A percentile compares a stretch with the other conserved stretches of the same genome.
These are phyloP conservation scores for Brachionus rubens DNA, from an alignment of 1,140 invertebrate species.

Conservation along the genomic window DNA sequence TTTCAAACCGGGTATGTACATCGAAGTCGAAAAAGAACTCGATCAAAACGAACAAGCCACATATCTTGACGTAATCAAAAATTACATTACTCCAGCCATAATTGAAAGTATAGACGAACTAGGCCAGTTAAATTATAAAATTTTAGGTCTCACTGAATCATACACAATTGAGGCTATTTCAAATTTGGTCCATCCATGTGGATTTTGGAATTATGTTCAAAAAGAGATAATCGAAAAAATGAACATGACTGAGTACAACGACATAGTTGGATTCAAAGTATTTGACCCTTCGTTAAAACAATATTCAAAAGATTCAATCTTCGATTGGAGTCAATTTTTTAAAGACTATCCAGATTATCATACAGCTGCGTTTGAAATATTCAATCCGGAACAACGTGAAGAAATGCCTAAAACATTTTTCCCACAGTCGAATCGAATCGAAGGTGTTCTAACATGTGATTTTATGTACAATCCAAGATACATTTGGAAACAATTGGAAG, in stretches of 20 bases:
- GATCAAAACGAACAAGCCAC: background rate
- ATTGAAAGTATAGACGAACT: background rate
- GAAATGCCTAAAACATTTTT: background rate
- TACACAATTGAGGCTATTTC: background rate
- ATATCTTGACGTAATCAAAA: background rate
- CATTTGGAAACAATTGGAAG: background rate
- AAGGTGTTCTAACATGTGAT: background rate
- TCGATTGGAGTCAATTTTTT: background rate
- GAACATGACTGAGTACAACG: background rate
- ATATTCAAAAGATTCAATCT: background rate
- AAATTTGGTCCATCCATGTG: constrained; percentile 35
- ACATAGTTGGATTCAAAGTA: background rate
- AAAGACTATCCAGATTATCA: background rate
- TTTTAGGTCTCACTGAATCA: background rate
- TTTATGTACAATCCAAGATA: constrained; percentile 3
- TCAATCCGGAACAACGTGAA: background rate
- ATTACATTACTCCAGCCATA: background rate
- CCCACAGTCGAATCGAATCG: background rate
- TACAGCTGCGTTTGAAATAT: background rate
- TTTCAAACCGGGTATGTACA: background rate
- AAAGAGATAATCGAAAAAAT: constrained; percentile 17
- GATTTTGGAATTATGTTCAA: constrained; percentile 41
- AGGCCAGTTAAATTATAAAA: background rate
- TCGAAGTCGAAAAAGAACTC: constrained; percentile 6
- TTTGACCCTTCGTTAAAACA: background rate